Evolutionary conservation across 1,140 invertebrate species (phyloP).

Genomic region (Ceratosolen fusciceps): DNA sequence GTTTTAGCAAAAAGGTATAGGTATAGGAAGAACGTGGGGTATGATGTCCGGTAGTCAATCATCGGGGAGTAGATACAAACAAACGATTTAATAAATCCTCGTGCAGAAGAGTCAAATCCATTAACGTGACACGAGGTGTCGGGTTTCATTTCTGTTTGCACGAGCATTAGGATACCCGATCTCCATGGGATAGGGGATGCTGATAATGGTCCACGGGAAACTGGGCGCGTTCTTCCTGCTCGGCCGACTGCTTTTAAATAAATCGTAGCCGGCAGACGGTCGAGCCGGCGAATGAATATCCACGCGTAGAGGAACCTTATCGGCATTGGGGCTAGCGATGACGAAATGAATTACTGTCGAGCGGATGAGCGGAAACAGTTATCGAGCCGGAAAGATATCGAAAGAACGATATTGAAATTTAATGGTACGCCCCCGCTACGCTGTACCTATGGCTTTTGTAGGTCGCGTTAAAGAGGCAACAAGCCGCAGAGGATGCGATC

Average conservation of each 20-base stretch:
- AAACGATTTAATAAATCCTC: constrained; percentile 38
- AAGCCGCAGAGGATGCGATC: constrained; percentile 97
- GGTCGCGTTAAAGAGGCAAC: constrained; percentile 97
- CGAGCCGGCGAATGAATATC: no score
- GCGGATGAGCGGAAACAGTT: no score
- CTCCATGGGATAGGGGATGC: constrained; percentile 48
- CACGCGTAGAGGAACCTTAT: no score
- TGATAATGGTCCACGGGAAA: not conserved
- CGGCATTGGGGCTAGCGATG: no score
- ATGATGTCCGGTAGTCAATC: not conserved
- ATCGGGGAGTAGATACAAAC: not conserved
- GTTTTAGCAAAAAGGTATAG: no score
- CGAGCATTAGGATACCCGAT: constrained; percentile 66
- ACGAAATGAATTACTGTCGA: no score
- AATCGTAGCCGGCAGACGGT: no score
- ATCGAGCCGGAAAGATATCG: no score
- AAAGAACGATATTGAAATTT: no score
- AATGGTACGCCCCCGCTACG: no score
- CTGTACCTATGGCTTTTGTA: no score
- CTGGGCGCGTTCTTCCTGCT: not conserved
- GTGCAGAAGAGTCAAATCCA: constrained; percentile 64
- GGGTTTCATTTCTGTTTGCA: constrained; percentile 67
- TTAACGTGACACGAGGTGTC: constrained; percentile 59
- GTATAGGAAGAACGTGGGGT: no score
- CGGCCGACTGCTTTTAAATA: not conserved